Conservation (phyloP, 2,888 invertebrate genomes). For the Chloromyia formosa region DNA sequence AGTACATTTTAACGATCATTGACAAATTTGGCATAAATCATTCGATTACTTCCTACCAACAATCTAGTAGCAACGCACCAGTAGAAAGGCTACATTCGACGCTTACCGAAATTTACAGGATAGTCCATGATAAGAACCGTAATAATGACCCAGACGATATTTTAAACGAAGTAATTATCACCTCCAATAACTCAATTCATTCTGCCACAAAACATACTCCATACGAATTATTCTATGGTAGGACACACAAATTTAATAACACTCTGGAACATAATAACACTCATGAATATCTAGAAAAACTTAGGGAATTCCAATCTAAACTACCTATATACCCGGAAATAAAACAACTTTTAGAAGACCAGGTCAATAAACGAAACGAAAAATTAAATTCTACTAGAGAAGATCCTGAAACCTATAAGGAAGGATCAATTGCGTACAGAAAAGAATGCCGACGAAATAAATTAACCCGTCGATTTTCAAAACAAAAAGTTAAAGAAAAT, state of each 20-base stretch:
- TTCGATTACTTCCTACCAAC: slow-evolving; percentile 47
- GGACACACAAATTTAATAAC: slow-evolving; percentile 24
- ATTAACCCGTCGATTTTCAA: slow-evolving; percentile 15
- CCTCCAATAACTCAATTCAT: slow-evolving; percentile 15
- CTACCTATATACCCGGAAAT: slow-evolving; percentile 4
- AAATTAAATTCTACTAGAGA: slow-evolving; percentile 17
- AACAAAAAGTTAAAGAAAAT: slow-evolving; percentile 16
- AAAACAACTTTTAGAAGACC: slow-evolving; percentile 21
- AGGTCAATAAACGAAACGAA: background rate
- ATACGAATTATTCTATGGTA: slow-evolving; percentile 28
- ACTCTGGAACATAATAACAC: slow-evolving; percentile 1
- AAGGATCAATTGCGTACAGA: slow-evolving; percentile 3
- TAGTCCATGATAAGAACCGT: slow-evolving; percentile 45
- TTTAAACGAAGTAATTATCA: slow-evolving; percentile 41
- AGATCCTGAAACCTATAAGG: background rate
- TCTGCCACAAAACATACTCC: slow-evolving; percentile 18
- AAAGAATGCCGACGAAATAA: slow-evolving; percentile 32
- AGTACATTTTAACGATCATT: slow-evolving; percentile 38
- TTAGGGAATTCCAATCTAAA: slow-evolving; percentile 11
- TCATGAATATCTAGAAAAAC: slow-evolving; percentile 34
- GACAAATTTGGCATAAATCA: slow-evolving; percentile 40
- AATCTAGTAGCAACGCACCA: slow-evolving; percentile 47
- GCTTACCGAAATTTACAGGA: slow-evolving; percentile 48
- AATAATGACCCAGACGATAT: slow-evolving; percentile 45
- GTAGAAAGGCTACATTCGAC: slow-evolving; percentile 49